Conservation (phyloP, 2,113 vertebrate genomes). For the Zingel zingel region DNA sequence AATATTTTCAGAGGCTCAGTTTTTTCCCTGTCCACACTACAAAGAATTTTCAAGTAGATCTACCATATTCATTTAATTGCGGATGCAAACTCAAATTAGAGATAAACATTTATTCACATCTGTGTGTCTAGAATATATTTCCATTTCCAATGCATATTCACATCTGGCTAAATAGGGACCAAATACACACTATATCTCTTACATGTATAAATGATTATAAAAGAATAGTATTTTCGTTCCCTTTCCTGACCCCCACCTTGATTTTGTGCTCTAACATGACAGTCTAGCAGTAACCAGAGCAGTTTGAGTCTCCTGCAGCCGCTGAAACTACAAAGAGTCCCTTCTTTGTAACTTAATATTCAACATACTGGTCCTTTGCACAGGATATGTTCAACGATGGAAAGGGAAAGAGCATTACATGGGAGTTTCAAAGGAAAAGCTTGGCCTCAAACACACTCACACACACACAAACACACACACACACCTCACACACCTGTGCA, state of each 20-base stretch:
- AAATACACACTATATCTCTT: not conserved
- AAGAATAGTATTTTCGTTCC: slow-evolving; percentile 7
- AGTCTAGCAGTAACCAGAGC: slow-evolving; percentile 36
- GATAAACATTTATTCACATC: not conserved
- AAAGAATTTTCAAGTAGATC: no score
- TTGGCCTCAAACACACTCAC: slow-evolving; percentile 45
- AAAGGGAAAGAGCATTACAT: slow-evolving; percentile 35
- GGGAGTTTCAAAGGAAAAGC: slow-evolving; percentile 37
- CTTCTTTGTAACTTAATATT: slow-evolving; percentile 54
- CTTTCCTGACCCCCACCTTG: slow-evolving; percentile 45
- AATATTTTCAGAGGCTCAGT: not conserved
- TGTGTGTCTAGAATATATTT: not conserved
- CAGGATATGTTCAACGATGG: slow-evolving; percentile 57
- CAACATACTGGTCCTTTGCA: slow-evolving; percentile 44
- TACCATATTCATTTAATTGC: no score
- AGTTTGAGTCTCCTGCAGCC: slow-evolving; percentile 43
- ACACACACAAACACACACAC: slow-evolving; percentile 29
- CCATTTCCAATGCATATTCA: not conserved
- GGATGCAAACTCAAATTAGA: not conserved
- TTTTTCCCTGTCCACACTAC: not conserved
- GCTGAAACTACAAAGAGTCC: slow-evolving; percentile 55
- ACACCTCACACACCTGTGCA: slow-evolving; percentile 78
- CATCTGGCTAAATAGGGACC: not conserved
- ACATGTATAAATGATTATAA: not conserved
- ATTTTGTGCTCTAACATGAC: slow-evolving; percentile 46